These are phyloP conservation scores for Heliconius nattereri DNA, from an alignment of 1,140 invertebrate genomes.

Conservation along the genomic window DNA sequence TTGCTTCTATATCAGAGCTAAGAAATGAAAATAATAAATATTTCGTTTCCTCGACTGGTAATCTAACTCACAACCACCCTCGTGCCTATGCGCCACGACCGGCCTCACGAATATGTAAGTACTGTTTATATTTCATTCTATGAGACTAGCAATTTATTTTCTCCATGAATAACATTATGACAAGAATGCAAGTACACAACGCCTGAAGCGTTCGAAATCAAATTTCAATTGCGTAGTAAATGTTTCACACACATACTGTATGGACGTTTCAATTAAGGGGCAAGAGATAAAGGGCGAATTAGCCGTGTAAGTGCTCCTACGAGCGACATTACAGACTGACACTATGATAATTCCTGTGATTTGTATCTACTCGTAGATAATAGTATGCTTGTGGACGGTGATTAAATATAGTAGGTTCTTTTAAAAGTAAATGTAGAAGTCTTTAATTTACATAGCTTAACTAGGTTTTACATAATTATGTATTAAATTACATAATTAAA, in stretches of 20 bases:
- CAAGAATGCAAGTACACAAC: conserved; percentile 38
- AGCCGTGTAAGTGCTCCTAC: conserved; percentile 16
- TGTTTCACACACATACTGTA: conserved; percentile 32
- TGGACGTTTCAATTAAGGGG: conserved; percentile 49
- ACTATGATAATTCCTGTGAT: conserved; percentile 14
- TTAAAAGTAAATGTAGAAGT: not conserved
- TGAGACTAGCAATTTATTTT: conserved; percentile 26
- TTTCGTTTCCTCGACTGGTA: no score
- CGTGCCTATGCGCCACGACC: no score
- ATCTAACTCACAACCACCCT: no score
- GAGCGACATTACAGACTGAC: conserved; percentile 17
- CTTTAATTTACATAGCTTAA: not conserved
- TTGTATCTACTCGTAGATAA: not conserved
- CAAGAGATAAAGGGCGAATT: conserved; percentile 43
- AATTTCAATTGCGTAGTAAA: conserved; percentile 44
- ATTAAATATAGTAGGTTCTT: not conserved
- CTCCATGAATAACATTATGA: conserved; percentile 27
- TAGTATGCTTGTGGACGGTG: not conserved
- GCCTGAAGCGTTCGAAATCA: conserved; percentile 42
- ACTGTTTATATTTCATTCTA: not conserved
- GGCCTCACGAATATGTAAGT: not conserved
- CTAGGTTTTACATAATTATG: not conserved
- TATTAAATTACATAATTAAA: not conserved
- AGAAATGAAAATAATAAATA: no score
- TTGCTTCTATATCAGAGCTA: no score